Evolutionary conservation across 2,113 vertebrate species (phyloP).

Genomic region (Pituophis catenifer): DNA sequence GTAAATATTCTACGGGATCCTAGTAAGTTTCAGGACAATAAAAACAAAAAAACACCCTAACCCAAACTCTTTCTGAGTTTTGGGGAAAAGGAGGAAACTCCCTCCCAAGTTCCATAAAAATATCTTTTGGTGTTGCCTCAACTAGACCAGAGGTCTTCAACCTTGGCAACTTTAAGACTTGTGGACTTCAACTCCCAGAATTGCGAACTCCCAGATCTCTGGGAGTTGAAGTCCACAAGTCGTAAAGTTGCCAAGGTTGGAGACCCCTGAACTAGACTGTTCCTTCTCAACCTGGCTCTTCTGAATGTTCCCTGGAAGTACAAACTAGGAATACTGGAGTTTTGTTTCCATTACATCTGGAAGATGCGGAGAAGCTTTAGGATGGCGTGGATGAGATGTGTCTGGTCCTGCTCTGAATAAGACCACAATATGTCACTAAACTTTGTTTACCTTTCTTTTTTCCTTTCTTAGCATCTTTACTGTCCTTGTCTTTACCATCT

Average conservation of each 20-base stretch:
- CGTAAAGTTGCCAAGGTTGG: too few species aligned
- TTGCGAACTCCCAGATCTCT: too few species aligned
- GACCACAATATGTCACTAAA: not conserved
- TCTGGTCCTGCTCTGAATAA: not conserved
- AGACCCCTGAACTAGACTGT: not conserved
- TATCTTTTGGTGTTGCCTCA: not conserved
- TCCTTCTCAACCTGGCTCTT: not conserved
- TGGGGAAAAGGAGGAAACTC: not conserved
- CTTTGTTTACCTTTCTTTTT: not conserved
- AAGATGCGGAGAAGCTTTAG: not conserved
- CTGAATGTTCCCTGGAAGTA: not conserved
- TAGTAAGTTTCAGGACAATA: not conserved
- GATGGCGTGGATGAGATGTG: too few species aligned
- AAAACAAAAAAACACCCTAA: not conserved
- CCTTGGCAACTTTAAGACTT: too few species aligned
- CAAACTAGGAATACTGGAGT: not conserved
- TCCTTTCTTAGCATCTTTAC: conserved; percentile 2
- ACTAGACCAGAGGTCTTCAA: not conserved
- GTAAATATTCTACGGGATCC: not conserved
- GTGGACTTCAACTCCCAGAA: too few species aligned
- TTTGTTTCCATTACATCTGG: not conserved
- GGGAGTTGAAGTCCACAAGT: too few species aligned
- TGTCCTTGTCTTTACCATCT: conserved; percentile 56
- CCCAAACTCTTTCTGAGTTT: not conserved
- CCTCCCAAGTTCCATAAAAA: not conserved